phyloP scores from a whole-genome alignment of 2,797 vertebrate genomes.

The Phylloscopus collybita region DNA sequence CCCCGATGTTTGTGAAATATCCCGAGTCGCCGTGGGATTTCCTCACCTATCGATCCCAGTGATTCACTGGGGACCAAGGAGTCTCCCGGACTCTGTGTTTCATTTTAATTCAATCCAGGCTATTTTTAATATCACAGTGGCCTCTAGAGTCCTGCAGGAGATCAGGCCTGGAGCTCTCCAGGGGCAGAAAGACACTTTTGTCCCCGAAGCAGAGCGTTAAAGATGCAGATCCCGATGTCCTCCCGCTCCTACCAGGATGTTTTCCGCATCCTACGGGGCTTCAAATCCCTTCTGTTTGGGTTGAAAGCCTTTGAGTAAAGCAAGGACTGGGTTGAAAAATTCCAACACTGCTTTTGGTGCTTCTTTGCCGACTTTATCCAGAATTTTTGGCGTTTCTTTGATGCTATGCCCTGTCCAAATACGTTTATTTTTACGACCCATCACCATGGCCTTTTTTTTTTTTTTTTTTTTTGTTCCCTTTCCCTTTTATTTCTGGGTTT shows the following conservation, averaged over 20 bases:
- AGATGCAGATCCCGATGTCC: rapidly evolving
- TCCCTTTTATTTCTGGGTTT: not conserved
- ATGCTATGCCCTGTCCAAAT: not conserved
- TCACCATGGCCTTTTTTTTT: rapidly evolving
- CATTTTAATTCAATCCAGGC: not conserved
- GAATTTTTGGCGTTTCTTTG: not conserved
- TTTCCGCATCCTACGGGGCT: rapidly evolving
- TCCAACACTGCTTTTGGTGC: rapidly evolving
- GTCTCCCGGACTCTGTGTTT: not conserved
- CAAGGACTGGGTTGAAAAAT: not conserved
- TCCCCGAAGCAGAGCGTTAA: rapidly evolving
- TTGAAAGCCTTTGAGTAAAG: not conserved
- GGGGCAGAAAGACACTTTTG: not conserved
- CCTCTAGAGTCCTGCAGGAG: not conserved
- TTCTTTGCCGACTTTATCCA: not conserved
- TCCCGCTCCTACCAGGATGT: rapidly evolving
- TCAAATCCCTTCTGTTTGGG: not conserved
- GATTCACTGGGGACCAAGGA: not conserved
- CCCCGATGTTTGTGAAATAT: not conserved
- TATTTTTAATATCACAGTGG: not conserved
- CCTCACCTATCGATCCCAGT: not conserved
- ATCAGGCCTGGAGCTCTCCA: not conserved
- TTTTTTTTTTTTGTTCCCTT: not conserved
- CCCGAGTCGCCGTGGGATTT: not conserved
- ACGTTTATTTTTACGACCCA: not conserved